These are phyloP conservation scores for Oreochromis mossambicus DNA, from an alignment of 2,797 vertebrate species.

Conservation along the genomic window DNA sequence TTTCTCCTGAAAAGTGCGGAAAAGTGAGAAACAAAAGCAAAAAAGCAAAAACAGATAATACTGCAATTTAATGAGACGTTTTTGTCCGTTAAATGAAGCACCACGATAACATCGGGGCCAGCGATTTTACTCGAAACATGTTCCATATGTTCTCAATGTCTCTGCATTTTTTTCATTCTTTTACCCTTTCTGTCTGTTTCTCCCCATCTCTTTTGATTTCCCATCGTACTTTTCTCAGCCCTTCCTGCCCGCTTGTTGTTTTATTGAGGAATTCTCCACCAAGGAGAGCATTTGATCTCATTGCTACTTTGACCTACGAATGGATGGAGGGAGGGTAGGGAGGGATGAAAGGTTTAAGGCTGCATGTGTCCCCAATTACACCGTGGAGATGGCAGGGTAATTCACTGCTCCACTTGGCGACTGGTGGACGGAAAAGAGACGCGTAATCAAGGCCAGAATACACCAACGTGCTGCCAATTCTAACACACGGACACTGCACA, in stretches of 20 bases:
- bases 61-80: conserved; percentile 25
- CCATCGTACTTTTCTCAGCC: background rate
- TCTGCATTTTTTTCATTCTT: conserved; percentile 2
- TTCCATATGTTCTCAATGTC: conserved; percentile 63
- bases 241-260: conserved; percentile 45
- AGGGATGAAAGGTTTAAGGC: conserved; percentile 44
- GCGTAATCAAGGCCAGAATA: conserved; percentile 72
- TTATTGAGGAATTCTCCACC: conserved; percentile 60
- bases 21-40: background rate
- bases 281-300: conserved; percentile 69
- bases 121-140: conserved; percentile 60
- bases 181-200: conserved; percentile 12
- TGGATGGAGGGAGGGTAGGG: conserved; percentile 8
- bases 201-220: conserved; percentile 35
- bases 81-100: conserved; percentile 46
- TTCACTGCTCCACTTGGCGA: conserved; percentile 58
- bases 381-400: conserved; percentile 57
- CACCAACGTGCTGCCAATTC: conserved; percentile 41
- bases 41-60: background rate
- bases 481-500: conserved; percentile 34
- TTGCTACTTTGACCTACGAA: conserved; percentile 61
- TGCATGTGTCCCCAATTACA: conserved; percentile 79
- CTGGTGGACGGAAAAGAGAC: conserved; percentile 48
- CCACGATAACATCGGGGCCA: conserved; percentile 54
- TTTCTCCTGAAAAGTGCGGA: background rate